Base-by-base conservation (phyloP, 2,113 vertebrate species). In the Gallinago undulata region DNA sequence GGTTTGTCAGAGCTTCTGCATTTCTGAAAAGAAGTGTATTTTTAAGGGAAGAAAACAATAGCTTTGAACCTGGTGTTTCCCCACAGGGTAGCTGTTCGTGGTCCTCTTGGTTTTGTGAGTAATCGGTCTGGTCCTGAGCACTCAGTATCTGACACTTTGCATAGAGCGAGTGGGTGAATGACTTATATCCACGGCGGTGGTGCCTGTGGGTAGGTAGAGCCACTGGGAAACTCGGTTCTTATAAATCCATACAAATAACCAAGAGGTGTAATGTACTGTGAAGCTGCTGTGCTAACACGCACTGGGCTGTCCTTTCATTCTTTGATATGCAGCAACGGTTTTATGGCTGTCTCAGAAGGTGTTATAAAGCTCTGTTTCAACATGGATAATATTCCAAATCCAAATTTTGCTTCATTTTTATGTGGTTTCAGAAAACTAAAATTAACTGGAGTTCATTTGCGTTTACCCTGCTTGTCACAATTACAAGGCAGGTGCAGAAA, bases 401-500 rank as follows among this genome's bases (percentile, higher is more conserved):
- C 77, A 91, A 84, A 73, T 91, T 96, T 92, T 89, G 22, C 50
- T 85, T 95, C 33, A 79, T 93, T 96, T 97, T 95, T 76, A 85
- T 92, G 69, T 96, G 95, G 80, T 84, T 94, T 94, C 66, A 94
- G 81, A 87, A 94, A 96, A 89, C 62, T 87, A 69, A 92, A 93
- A 87, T 92, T 94, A 94, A 55, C 48, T 81, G 30, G 15, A 62
- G 16, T 76, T 28, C 28, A 95, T 93, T 93, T 95, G 57, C 53
- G 84, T 93, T 82, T 94, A 82, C 69, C 11, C 57, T 92, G 53
- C 48, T 87, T 96, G 77, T 96, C 89, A 76, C 89, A 94, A 85
- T 96, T 93, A 82, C 70, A 92, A 93, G 37, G 69, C 69, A 94
- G 62, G 84, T 87, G 64, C 69, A 91, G 77, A 72, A 93, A 75